Base-by-base conservation (phyloP, 2,113 vertebrate species). In the Corydoras sp. region DNA sequence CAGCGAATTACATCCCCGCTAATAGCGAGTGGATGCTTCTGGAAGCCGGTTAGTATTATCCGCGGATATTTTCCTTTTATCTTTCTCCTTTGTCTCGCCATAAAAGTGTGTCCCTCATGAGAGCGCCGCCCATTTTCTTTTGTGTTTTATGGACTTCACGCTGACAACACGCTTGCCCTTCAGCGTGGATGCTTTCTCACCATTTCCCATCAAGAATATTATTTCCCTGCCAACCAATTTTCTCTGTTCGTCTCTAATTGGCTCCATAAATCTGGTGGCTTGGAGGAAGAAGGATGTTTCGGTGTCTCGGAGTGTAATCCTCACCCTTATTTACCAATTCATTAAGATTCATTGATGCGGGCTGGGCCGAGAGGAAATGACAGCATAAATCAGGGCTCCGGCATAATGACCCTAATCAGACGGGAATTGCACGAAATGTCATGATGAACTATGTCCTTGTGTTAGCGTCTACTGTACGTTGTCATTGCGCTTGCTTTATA, bases 321-420 rank as follows among this genome's bases (percentile, higher is more conserved):
- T 99, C 96, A 98, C 94, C 95, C 96, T 99, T 99, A 99, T 99
- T 99, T 99, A 99, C 97, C 97, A 99, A 99, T 98, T 99, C 97
- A 99, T 99, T 99, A 98, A 99, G 97, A 98, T 98, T 89, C 86
- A 99, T 97, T 97, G 96, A 99, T 98, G 97, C 95, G 93, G 93
- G 95, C 97, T 89, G 83, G 93, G 93, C 95, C 68, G 95, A 97
- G 95, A 95, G 97, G 97, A 89, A 98, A 98, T 98, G 97, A 98
- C 96, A 96, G 94, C 96, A 99, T 99, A 99, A 99, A 99, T 98
- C 97, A 98, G 96, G 82, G 91, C 94, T 93, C 94, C 93, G 93
- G 92, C 94, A 97, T 98, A 99, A 99, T 98, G 96, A 99, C 96
- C 97, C 94, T 99, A 99, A 99, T 99, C 96, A 98, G 95, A 92